Conservation (phyloP, 2,113 vertebrate species). For the Solenodon paradoxus region DNA sequence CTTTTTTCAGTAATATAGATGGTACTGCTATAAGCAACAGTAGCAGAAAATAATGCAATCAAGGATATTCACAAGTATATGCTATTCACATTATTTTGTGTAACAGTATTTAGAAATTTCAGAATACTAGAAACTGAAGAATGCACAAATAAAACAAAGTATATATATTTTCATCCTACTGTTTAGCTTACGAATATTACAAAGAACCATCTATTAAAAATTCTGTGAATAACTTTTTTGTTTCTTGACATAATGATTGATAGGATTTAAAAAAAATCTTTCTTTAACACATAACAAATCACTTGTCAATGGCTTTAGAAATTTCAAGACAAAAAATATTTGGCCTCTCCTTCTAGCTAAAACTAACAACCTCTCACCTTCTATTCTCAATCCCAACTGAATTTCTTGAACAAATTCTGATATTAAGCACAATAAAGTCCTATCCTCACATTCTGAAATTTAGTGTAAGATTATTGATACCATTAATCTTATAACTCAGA, state of each 20-base stretch:
- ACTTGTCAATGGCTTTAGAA: background rate
- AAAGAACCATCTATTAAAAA: background rate
- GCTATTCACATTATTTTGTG: background rate
- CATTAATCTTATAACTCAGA: background rate
- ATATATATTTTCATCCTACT: background rate
- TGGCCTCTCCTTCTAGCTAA: background rate
- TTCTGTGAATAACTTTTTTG: background rate
- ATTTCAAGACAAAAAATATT: background rate
- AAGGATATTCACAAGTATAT: background rate
- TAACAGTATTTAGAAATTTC: conserved; percentile 28
- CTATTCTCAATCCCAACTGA: background rate
- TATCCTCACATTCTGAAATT: background rate
- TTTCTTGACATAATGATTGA: background rate
- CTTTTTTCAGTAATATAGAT: background rate
- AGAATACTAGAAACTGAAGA: background rate
- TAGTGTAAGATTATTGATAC: background rate
- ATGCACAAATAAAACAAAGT: background rate
- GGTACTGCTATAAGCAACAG: background rate
- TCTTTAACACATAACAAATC: background rate
- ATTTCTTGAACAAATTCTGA: background rate
- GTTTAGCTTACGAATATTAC: background rate
- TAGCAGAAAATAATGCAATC: background rate
- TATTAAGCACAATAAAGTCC: background rate
- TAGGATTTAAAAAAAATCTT: background rate
- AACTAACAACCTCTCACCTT: background rate